Evolutionary conservation across 2,888 invertebrate species (phyloP), one percentile per base, ranked within the genome.

Genomic region (Merodon equestris): DNA sequence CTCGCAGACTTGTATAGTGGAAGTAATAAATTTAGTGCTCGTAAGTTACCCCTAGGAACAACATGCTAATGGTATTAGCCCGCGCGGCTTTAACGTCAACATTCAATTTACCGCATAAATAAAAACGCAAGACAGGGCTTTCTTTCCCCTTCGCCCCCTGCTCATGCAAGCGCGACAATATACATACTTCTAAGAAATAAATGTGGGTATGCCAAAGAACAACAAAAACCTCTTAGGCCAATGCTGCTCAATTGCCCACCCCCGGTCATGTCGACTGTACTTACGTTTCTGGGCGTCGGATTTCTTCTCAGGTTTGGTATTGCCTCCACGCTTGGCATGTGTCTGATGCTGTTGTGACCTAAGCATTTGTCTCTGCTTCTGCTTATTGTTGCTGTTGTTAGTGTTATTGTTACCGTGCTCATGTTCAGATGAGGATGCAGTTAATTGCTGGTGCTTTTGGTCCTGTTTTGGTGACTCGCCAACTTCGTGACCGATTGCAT

Each of bases 261-360:
- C 14, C 17, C 13, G 9, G 7, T 2, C 27, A 27, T 27, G 58
- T 12, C 27, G 15, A 3, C n/a, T 10, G 9, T 79, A 79, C 79
- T 79, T 74, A 79, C 79, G 73, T 64, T 79, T 79, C 58, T 74
- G 74, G 54, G 74, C 79, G 38, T 79, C 79, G 9, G 79, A 45
- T 27, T 79, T 79, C 60, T 74, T 79, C 71, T 83, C 83, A 3
- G 83, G 74, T 42, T 82, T 82, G 61, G 83, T 53, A 38, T 81
- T 81, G 17, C 85, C 86, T 4, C 83, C 82, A 67, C 85, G 85
- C 71, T 87, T 88, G 79, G 84, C 84, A 60, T 86, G 84, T 63
- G 83, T 82, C 82, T 85, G 85, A 81, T 85, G 86, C 50, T 84
- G 85, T 48, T 87, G 84, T 58, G 85, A 85, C 83, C 85, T 85